Base-by-base conservation (phyloP, 2,113 vertebrate genomes). In the Percopsis transmontana region DNA sequence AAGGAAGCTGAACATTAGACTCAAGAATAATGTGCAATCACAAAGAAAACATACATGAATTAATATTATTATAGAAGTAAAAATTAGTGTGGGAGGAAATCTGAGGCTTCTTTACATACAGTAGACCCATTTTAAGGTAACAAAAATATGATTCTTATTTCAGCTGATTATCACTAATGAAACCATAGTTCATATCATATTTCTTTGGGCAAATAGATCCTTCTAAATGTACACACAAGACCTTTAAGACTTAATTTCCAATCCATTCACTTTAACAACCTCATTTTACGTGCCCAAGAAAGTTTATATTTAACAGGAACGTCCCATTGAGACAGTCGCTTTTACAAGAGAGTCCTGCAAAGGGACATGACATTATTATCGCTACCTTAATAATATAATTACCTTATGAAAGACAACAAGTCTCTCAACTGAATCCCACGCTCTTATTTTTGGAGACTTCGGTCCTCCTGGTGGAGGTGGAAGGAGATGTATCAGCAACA, bases 401-500 rank as follows among this genome's bases (percentile, higher is more conserved):
- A 5, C 27, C 27, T 33, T 33, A 33, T 74, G 54, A 76, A 79
- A 76, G 52, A 74, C 56, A 9, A 74, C 53, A 74, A 77, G 52
- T 53, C 47, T 76, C 27, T 72, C 58, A 62, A 33, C 48, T 65
- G 72, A 66, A 70, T 80, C 52, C 57, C 21, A 51, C n/a, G 54
- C 58, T 55, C 45, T 55, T 0, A 77, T 67, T 54, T 73, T 67
- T 66, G 62, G 58, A 77, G 15, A 70, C 40, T 52, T 81, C 3
- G 0, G 39, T 53, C 72, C 65, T 10, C 1, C 58, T 66, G 73
- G 63, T 39, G 19, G 9, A 64, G 70, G 74, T 40, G 61, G 65
- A 77, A 75, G 79, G 23, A 85, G 58, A 75, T 85, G 45, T 45
- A 70, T 21, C 41, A 65, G 19, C 21, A 70, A 56, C 44, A 78